Base-by-base conservation (phyloP, 2,888 invertebrate genomes). In the Prenolepis imparis region DNA sequence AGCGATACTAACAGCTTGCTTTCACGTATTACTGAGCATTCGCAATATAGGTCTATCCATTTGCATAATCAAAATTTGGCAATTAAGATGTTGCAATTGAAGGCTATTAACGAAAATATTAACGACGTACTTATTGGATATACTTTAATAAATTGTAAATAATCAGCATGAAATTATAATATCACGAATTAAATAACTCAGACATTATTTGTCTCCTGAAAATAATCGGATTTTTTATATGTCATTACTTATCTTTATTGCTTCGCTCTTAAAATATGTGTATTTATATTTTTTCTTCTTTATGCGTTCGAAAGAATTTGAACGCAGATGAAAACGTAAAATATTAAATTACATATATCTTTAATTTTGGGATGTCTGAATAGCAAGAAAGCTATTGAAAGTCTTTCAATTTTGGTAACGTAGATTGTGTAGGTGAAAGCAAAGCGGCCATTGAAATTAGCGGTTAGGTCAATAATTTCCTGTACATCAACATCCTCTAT, bases 381-480 rank as follows among this genome's bases (percentile, higher is more conserved):
- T 36, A 55, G 32, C 4, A 6, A 11, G 32, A 55, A 15, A 66
- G 8, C 11, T 36, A 78, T 11, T 28, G 39, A 41, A 77, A 77
- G n/a, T 67, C 32, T 72, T 61, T 12, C 12, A 28, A 28, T 28
- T 28, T 12, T 12, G 44, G 24, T 61, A 48, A 72, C n/a, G 24
- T 28, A n/a, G n/a, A n/a, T n/a, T n/a, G n/a, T n/a, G n/a, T n/a
- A 21, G 18, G n/a, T 48, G 24, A 59, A 72, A 48, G 44, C 24
- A 36, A 24, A 15, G 59, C 72, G 2, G 32, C 41, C 15, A 59
- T 64, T 80, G 59, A 72, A 80, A 80, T 80, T 80, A 72, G 72
- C 12, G 72, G 59, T 61, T 61, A 59, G 32, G 44, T 70, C 32
- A 70, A 70, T 80, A 80, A 80, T 72, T 59, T 80, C 32, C 72